Evolutionary conservation across 2,888 invertebrate species (phyloP).

Genomic region (Ennomos quercinarius): DNA sequence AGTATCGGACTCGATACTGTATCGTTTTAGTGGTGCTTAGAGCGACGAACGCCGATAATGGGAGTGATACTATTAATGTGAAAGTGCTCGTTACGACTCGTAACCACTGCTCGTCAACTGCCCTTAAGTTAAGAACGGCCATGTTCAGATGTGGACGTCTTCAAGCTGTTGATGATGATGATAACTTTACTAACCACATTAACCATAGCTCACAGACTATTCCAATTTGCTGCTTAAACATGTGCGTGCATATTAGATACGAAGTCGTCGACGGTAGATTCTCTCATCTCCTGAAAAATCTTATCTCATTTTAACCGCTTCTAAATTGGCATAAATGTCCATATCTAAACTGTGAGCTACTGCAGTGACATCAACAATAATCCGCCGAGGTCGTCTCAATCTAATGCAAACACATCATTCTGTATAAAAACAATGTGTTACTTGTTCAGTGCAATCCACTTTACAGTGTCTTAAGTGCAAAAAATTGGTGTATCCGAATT

Average conservation of each 20-base stretch:
- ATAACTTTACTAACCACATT: too few relatives aligned
- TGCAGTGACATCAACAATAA: conserved; percentile 55
- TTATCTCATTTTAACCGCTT: conserved; percentile 10
- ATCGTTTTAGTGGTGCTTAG: too few relatives aligned
- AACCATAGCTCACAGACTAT: too few relatives aligned
- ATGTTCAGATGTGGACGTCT: too few relatives aligned
- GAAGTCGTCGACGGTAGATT: conserved; percentile 2
- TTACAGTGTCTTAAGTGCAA: neutral
- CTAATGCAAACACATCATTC: conserved; percentile 53
- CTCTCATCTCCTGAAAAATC: conserved; percentile 14
- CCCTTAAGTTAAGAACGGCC: too few relatives aligned
- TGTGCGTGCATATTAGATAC: neutral
- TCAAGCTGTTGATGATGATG: too few relatives aligned
- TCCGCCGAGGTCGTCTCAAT: conserved; percentile 60
- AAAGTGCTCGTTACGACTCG: too few relatives aligned
- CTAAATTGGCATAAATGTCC: conserved; percentile 31
- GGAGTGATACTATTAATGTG: too few relatives aligned
- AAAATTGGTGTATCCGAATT: neutral
- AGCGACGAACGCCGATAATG: too few relatives aligned
- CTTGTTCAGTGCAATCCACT: conserved; percentile 9
- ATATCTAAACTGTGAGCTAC: conserved; percentile 31
- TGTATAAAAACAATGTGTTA: conserved; percentile 24
- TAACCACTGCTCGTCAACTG: too few relatives aligned
- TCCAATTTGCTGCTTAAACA: too few relatives aligned
- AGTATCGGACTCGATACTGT: too few relatives aligned